Percentiles rank a stretch among this genome's conserved stretches.
phyloP scores from a whole-genome alignment of 2,113 vertebrate genomes.

The Callorhinus ursinus region DNA sequence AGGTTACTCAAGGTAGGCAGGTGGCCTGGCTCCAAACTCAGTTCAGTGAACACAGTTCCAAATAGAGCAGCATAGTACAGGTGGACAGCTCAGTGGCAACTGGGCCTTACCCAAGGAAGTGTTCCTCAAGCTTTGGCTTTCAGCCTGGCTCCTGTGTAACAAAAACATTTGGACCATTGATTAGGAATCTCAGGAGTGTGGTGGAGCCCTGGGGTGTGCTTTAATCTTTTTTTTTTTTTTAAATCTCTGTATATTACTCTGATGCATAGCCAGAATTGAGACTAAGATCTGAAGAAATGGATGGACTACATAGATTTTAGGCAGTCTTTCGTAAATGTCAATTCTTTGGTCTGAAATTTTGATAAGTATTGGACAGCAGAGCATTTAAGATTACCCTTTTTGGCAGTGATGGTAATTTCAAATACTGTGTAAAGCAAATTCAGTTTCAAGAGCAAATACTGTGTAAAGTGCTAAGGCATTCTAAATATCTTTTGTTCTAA shows the following conservation, averaged over 20 bases:
- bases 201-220: background rate
- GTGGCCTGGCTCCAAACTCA: background rate
- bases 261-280: background rate
- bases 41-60: background rate
- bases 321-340: background rate
- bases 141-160: background rate
- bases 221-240: background rate
- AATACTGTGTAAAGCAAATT: background rate
- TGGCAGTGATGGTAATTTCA: background rate
- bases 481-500: background rate
- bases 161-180: background rate
- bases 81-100: background rate
- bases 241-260: background rate
- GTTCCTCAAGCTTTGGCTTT: background rate
- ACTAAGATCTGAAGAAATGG: background rate
- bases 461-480: background rate
- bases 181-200: background rate
- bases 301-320: background rate
- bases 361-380: background rate
- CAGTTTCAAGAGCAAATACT: background rate
- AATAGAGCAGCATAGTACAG: background rate
- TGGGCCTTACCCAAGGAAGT: background rate
- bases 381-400: background rate
- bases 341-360: slow-evolving; percentile 1
- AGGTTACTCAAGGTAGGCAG: background rate